A percentile compares a stretch with the other conserved stretches of the same genome.
Evolutionary conservation across 2,888 invertebrate genomes (phyloP).

Genomic region (Caenorhabditis drosophilae): DNA sequence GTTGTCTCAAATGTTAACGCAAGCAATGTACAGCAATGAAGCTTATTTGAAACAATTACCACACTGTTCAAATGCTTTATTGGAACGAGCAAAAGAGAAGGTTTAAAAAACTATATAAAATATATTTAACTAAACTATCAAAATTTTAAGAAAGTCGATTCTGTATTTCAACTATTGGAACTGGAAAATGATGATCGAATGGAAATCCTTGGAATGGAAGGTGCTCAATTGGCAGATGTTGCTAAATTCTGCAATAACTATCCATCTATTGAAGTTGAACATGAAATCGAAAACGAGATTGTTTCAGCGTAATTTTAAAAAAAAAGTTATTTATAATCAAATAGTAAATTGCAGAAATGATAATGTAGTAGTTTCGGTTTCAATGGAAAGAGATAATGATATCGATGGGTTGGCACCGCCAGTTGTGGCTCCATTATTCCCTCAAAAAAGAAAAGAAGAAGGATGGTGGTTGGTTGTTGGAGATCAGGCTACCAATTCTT

Average conservation of each 20-base stretch:
- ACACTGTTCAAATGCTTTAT: constrained; percentile 86
- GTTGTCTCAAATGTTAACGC: constrained; percentile 98
- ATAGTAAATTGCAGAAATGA: constrained; percentile 76
- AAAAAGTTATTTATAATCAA: background rate
- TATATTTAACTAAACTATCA: background rate
- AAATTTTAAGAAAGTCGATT: constrained; percentile 76
- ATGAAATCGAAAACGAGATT: constrained; percentile 84
- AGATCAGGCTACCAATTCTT: constrained; percentile 88
- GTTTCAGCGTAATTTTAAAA: constrained; percentile 71
- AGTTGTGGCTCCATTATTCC: constrained; percentile 97
- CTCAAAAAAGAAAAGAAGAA: constrained; percentile 78
- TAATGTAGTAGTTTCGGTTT: constrained; percentile 86
- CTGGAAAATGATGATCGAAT: constrained; percentile 81
- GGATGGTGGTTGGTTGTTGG: constrained; percentile 96
- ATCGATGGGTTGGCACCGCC: constrained; percentile 80
- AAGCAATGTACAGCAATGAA: constrained; percentile 98
- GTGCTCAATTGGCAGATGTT: constrained; percentile 93
- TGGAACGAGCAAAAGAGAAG: constrained; percentile 89
- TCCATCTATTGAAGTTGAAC: constrained; percentile 94
- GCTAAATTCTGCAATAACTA: constrained; percentile 98
- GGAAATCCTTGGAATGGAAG: constrained; percentile 77
- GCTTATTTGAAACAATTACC: constrained; percentile 95
- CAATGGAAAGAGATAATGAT: constrained; percentile 94
- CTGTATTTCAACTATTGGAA: constrained; percentile 94
- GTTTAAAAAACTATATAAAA: constrained; percentile 70